A percentile compares a stretch with the other conserved stretches of the same genome.
phyloP scores from a whole-genome alignment of 1,140 invertebrate species.

The Harpegnathos saltator region DNA sequence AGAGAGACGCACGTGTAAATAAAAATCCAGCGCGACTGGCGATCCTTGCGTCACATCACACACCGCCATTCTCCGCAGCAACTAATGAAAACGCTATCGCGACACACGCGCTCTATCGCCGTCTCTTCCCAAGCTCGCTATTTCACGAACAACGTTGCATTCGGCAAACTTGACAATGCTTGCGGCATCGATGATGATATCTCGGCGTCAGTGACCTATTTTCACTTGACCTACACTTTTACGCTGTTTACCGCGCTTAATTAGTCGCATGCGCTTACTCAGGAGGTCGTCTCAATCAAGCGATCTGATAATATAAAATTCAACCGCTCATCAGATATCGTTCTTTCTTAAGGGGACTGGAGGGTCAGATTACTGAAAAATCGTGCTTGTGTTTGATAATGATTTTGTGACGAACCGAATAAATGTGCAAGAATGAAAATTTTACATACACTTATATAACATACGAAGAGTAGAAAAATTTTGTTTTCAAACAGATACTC shows the following conservation, averaged over 20 bases:
- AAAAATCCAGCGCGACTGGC: neutral
- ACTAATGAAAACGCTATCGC: slow-evolving; percentile 3
- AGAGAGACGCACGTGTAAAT: neutral
- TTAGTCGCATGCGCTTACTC: slow-evolving; percentile 4
- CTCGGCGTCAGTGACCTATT: neutral
- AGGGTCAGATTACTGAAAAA: too few relatives aligned
- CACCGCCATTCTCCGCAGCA: slow-evolving; percentile 6
- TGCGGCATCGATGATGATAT: neutral
- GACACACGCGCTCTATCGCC: neutral
- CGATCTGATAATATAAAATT: neutral
- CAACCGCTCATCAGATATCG: neutral
- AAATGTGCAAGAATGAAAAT: too few relatives aligned
- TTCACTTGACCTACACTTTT: neutral
- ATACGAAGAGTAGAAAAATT: too few relatives aligned
- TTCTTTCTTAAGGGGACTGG: too few relatives aligned
- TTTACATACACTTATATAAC: too few relatives aligned
- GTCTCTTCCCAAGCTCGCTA: neutral
- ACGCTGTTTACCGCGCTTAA: neutral
- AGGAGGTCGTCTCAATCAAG: neutral
- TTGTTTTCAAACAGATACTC: too few relatives aligned
- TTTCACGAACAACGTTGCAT: slow-evolving; percentile 13
- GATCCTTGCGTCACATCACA: too few relatives aligned
- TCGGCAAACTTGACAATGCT: neutral
- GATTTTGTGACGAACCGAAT: too few relatives aligned
- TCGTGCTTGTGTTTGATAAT: too few relatives aligned